A percentile compares a stretch with the other conserved stretches of the same genome.
Evolutionary conservation across 1,140 invertebrate species (phyloP).

Genomic region (Helicoverpa armigera): DNA sequence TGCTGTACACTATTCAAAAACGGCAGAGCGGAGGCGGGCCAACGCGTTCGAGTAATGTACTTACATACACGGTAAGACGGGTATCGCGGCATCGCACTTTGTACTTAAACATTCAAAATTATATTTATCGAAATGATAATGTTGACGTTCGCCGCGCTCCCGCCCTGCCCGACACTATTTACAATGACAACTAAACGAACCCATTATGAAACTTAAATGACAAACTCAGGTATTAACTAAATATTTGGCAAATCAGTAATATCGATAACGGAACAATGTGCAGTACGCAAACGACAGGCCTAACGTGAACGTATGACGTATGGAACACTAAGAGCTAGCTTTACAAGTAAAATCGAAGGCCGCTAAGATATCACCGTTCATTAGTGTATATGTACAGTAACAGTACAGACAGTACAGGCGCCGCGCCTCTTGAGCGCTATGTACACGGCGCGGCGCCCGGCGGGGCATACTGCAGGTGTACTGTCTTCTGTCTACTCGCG

Average conservation of each 20-base stretch:
- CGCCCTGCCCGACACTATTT: slow-evolving; percentile 68
- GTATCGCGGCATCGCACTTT: slow-evolving; percentile 61
- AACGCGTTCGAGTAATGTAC: slow-evolving; percentile 57
- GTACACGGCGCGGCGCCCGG: slow-evolving; percentile 6
- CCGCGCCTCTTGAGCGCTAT: not conserved
- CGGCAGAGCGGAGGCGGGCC: slow-evolving; percentile 56
- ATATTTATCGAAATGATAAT: slow-evolving; percentile 57
- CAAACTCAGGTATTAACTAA: slow-evolving; percentile 66
- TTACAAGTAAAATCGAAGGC: slow-evolving; percentile 86
- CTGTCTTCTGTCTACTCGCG: not conserved
- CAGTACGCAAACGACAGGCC: slow-evolving; percentile 60
- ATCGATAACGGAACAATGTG: slow-evolving; percentile 59
- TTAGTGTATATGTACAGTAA: slow-evolving; percentile 80
- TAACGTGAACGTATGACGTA: slow-evolving; percentile 61
- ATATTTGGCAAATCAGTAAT: slow-evolving; percentile 77
- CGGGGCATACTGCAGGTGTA: slow-evolving; percentile 6
- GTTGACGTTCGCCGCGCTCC: slow-evolving; percentile 46
- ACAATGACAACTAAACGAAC: slow-evolving; percentile 75
- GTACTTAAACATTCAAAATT: slow-evolving; percentile 63
- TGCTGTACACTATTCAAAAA: slow-evolving; percentile 80
- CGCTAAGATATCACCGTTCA: slow-evolving; percentile 86
- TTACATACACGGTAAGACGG: slow-evolving; percentile 61
- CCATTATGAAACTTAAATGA: slow-evolving; percentile 66
- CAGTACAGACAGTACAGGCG: not conserved
- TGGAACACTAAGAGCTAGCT: slow-evolving; percentile 80